Evolutionary conservation across 64 coral and sea anemone genomes (phyloP), one percentile per base, ranked within the genome.

Genomic region (Pachyseris speciosa): DNA sequence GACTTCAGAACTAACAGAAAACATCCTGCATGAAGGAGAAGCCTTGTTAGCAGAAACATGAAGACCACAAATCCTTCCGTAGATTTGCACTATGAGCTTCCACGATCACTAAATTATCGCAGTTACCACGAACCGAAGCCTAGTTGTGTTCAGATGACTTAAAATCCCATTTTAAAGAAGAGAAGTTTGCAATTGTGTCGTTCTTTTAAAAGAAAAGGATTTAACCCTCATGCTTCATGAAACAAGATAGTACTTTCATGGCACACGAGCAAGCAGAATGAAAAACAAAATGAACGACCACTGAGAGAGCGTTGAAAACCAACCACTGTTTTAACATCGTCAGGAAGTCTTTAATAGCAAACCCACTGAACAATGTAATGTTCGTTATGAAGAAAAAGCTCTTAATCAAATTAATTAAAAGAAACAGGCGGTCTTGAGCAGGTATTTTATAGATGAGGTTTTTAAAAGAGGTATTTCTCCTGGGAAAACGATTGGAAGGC

Each of bases 1-100:
- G 12, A 39, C 27, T 55, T 55, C 8, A 78, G 20, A n/a, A 58
- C 7, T 40, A 39, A 39, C 33, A 40, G 33, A 59, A 58, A 33
- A 80, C 19, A 58, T 37, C 33, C 19, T 33, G 50, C 12, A 7
- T 24, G 9, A 36, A 19, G 34, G 3, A 41, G 52, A n/a, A 61
- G 22, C n/a, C 51, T 81, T 61, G 51, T 81, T 61, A 42, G 77
- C 24, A 60, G 30, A 30, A 31, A 50, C 20, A 1, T 26, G 30
- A 81, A 57, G 51, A 81, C 77, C 32, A 52, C 74, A 61, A 81
- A 61, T 81, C 77, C 36, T 61, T 40, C 75, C 75, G 75, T 57
- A 30, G 29, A 49, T 30, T 41, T 81, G 7, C 53, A 15, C 20
- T 61, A 11, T 45, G 4, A 48, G 45, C 42, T 19, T 50, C 73